A percentile compares a stretch with the other conserved stretches of the same genome.
phyloP scores from a whole-genome alignment of 2,888 invertebrate species.

The Pollenia angustigena region DNA sequence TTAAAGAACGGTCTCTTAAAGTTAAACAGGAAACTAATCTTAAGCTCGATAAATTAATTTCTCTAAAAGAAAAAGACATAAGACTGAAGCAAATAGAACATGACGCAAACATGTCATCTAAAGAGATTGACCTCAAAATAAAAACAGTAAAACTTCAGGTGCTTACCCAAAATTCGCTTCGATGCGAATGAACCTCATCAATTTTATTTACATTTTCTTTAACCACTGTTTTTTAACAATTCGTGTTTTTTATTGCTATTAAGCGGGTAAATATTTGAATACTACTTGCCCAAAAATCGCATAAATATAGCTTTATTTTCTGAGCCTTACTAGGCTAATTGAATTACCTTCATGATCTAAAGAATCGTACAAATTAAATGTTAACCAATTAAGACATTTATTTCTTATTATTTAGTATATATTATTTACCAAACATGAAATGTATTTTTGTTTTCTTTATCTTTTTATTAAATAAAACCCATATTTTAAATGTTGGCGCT shows the following conservation, averaged over 20 bases:
- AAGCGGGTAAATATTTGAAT: slow-evolving; percentile 7
- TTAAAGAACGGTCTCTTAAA: slow-evolving; percentile 47
- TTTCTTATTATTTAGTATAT: background rate
- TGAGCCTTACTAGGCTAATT: no score
- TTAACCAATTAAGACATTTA: no score
- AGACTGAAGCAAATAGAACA: background rate
- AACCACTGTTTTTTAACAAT: background rate
- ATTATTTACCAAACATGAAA: slow-evolving; percentile 9
- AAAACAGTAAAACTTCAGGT: slow-evolving; percentile 30
- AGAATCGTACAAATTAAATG: no score
- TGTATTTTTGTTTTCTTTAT: background rate
- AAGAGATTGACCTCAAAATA: background rate
- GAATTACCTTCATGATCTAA: no score
- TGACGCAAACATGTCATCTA: slow-evolving; percentile 42
- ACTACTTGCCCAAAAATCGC: background rate
- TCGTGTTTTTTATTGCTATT: background rate
- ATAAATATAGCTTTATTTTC: no score
- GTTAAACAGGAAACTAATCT: slow-evolving; percentile 33
- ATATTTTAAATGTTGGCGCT: background rate
- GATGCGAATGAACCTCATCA: background rate
- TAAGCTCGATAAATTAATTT: slow-evolving; percentile 33
- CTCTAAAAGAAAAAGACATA: slow-evolving; percentile 11
- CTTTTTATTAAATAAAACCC: background rate
- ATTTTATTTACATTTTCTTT: background rate
- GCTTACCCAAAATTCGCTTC: slow-evolving; percentile 19